Conservation (phyloP, 1,140 invertebrate species). For the Ectropis grisescens region DNA sequence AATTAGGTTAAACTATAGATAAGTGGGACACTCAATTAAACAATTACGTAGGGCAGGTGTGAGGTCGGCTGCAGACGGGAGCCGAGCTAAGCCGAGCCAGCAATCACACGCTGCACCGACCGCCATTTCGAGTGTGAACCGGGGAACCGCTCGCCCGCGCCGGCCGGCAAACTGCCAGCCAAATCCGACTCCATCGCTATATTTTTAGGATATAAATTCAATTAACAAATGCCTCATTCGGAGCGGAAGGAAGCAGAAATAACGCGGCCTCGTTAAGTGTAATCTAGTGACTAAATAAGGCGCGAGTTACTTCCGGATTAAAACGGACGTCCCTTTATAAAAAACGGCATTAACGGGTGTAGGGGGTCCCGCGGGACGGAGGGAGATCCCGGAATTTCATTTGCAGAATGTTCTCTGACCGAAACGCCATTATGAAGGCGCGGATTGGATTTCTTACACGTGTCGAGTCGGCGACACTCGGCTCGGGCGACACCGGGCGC, state of each 20-base stretch:
- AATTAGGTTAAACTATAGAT: no score
- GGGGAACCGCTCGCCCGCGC: constrained; percentile 21
- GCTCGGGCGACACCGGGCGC: no score
- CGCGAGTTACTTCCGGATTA: constrained; percentile 38
- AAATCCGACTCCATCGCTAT: constrained; percentile 6
- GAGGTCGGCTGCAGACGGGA: no score
- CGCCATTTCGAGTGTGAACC: constrained; percentile 27
- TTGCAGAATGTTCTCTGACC: constrained; percentile 28
- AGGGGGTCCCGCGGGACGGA: constrained; percentile 17
- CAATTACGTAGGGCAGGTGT: no score
- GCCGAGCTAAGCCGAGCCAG: constrained; percentile 19
- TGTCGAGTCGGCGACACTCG: no score
- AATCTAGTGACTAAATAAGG: constrained; percentile 43
- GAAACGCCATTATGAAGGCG: constrained; percentile 23
- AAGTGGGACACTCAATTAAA: no score
- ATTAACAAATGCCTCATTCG: constrained; percentile 7
- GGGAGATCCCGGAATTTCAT: constrained; percentile 34
- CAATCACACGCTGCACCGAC: constrained; percentile 26
- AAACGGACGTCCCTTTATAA: constrained; percentile 35
- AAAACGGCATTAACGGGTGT: constrained; percentile 33
- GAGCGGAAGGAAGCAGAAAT: constrained; percentile 11
- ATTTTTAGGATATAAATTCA: constrained; percentile 13
- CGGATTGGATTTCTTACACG: no score
- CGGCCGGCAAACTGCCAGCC: constrained; percentile 6
- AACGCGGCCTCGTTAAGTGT: constrained; percentile 19